Percentiles rank a stretch among this genome's conserved stretches.
Conservation (phyloP, 2,888 invertebrate species). For the Hypolimnas misippus region DNA sequence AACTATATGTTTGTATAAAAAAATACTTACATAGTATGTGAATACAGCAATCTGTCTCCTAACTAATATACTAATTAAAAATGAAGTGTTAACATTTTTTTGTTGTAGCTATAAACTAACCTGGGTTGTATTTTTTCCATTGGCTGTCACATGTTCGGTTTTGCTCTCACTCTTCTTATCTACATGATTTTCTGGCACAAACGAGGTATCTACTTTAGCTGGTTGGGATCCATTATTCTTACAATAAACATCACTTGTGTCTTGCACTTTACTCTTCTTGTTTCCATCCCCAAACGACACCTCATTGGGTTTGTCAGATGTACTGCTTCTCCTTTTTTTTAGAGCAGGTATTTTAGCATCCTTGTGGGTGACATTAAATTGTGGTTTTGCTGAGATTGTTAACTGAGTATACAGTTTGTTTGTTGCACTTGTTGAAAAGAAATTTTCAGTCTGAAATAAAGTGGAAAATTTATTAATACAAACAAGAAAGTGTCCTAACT, state of each 20-base stretch:
- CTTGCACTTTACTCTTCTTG: constrained; percentile 70
- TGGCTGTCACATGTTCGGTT: constrained; percentile 63
- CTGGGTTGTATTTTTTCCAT: constrained; percentile 70
- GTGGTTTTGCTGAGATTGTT: constrained; percentile 74
- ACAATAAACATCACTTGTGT: constrained; percentile 71
- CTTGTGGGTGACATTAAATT: constrained; percentile 61
- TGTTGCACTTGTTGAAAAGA: constrained; percentile 68
- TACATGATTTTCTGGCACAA: constrained; percentile 62
- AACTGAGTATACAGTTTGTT: constrained; percentile 78
- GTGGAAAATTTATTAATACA: not conserved
- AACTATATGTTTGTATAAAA: too few relatives aligned
- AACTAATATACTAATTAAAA: too few relatives aligned
- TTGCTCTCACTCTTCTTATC: constrained; percentile 70
- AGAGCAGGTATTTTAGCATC: constrained; percentile 69
- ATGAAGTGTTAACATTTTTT: constrained; percentile 3
- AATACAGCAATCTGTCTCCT: too few relatives aligned
- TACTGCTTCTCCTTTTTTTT: constrained; percentile 77
- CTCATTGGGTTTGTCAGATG: constrained; percentile 78
- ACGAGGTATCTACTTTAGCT: constrained; percentile 58
- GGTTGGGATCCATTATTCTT: constrained; percentile 63
- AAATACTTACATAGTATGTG: too few relatives aligned
- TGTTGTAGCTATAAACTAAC: constrained; percentile 46
- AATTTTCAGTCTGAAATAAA: constrained; percentile 71
- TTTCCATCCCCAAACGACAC: constrained; percentile 61
- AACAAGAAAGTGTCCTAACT: not conserved